Evolutionary conservation across 2,113 vertebrate genomes (phyloP), one percentile per base, ranked within the genome.

Genomic region (Ancistrus triradiatus): DNA sequence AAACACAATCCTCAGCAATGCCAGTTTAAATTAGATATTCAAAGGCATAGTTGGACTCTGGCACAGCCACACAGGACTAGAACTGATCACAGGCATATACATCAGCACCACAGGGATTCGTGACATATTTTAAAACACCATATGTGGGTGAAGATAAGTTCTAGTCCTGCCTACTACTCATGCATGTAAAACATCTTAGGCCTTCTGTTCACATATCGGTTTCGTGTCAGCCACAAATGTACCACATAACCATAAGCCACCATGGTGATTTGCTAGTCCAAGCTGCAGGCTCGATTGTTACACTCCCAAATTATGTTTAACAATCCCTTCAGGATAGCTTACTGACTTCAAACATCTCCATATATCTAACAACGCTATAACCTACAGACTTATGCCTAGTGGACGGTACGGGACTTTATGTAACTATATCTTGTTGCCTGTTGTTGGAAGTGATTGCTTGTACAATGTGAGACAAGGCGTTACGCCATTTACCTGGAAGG

Each of bases 91-190:
- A 51, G 21, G n/a, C n/a, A n/a, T n/a, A n/a, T n/a, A 52, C 5
- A 53, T 42, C 37, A 28, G 4, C 9, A 51, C 56, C 42, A 67
- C 3, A 31, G 10, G 43, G 8, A 71, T 59, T 56, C 60, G 43
- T 22, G 37, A 63, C 53, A 68, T 63, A 58, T 21, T 13, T 48
- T 38, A 13, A 14, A 51, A 42, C 22, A 0, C 33, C 59, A 35
- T 63, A 33, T 67, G 69, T 55, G 48, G 44, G 38, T 40, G 18
- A 38, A 49, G 59, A 69, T 69, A 69, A 63, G 28, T 19, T 18
- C 6, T 11, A 10, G 13, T 24, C 21, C 28, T 31, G 49, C 46
- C 5, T 15, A n/a, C 24, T 51, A 18, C 51, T 24, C 62, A 17
- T 51, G 22, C 58, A 62, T 38, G 35, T 40, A 57, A 70, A 70